These are phyloP conservation scores for Cyclopterus lumpus DNA, from an alignment of 2,797 vertebrate genomes.

Conservation along the genomic window DNA sequence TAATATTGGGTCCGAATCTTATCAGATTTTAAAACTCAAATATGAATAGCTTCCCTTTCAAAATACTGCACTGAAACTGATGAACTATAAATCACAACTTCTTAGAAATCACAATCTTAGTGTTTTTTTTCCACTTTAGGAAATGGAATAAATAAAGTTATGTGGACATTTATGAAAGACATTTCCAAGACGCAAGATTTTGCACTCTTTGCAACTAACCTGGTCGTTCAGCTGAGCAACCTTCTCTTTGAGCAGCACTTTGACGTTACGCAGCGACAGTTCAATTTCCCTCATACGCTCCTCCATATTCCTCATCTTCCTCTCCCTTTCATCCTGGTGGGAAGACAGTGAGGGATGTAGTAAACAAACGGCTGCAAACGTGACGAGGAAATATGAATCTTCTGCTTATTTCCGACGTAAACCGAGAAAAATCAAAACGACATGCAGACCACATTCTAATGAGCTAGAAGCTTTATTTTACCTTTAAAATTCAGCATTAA, in stretches of 20 bases:
- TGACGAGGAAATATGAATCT: rapidly evolving
- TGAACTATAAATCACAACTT: background rate
- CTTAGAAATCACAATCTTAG: too few species aligned
- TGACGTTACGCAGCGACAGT: constrained; percentile 91
- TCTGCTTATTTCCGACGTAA: background rate
- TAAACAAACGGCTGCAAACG: constrained; percentile 27
- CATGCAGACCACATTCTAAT: constrained; percentile 13
- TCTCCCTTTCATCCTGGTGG: constrained; percentile 77
- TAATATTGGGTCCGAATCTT: background rate
- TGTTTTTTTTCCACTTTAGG: background rate
- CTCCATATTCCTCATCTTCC: constrained; percentile 89
- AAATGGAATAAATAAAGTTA: background rate
- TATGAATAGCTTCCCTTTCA: background rate
- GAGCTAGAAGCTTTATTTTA: constrained; percentile 77
- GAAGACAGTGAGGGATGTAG: constrained; percentile 46
- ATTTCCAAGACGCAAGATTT: background rate
- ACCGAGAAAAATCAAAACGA: constrained; percentile 14
- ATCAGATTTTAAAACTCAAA: background rate
- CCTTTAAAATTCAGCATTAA: constrained; percentile 52
- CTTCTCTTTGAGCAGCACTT: constrained; percentile 94
- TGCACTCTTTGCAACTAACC: constrained; percentile 73
- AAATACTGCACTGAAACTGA: too few species aligned
- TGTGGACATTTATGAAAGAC: background rate
- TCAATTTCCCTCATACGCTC: constrained; percentile 93
- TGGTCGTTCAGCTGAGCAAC: constrained; percentile 95